These are phyloP conservation scores for Pseudomyrmex pallidus DNA, from an alignment of 1,140 invertebrate species.

Conservation along the genomic window DNA sequence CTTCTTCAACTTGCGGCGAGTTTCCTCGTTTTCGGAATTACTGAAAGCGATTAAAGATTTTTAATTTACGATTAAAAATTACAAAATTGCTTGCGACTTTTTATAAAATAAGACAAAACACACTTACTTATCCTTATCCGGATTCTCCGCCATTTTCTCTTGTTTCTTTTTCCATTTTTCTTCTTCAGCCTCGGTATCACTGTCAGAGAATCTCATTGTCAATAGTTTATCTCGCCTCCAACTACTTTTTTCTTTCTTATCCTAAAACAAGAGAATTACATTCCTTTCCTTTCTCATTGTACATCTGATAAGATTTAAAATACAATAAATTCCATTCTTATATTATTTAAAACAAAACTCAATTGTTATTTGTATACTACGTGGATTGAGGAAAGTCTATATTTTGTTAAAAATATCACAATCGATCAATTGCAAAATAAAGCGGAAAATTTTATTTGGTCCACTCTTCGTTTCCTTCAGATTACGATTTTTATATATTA, in stretches of 20 bases:
- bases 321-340: not conserved
- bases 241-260: conserved; percentile 43
- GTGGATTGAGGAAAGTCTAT: too few relatives aligned
- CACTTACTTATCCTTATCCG: conserved; percentile 69
- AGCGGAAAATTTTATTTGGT: too few relatives aligned
- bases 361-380: too few relatives aligned
- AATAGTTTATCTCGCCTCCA: conserved; percentile 80
- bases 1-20: conserved; percentile 25
- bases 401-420: too few relatives aligned
- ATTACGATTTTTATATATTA: too few relatives aligned
- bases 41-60: conserved; percentile 16
- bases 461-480: too few relatives aligned
- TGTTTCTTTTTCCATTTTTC: conserved; percentile 68
- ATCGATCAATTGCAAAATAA: too few relatives aligned
- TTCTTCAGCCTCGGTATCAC: conserved; percentile 77
- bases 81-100: not conserved
- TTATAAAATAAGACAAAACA: conserved; percentile 19
- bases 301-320: not conserved
- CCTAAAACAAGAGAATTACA: conserved; percentile 26
- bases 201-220: conserved; percentile 75
- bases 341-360: too few relatives aligned
- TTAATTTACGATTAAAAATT: not conserved
- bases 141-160: conserved; percentile 65
- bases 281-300: not conserved
- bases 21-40: conserved; percentile 12